These are phyloP conservation scores for Delphinapterus leucas DNA, from an alignment of 2,113 vertebrate species.

Conservation along the genomic window DNA sequence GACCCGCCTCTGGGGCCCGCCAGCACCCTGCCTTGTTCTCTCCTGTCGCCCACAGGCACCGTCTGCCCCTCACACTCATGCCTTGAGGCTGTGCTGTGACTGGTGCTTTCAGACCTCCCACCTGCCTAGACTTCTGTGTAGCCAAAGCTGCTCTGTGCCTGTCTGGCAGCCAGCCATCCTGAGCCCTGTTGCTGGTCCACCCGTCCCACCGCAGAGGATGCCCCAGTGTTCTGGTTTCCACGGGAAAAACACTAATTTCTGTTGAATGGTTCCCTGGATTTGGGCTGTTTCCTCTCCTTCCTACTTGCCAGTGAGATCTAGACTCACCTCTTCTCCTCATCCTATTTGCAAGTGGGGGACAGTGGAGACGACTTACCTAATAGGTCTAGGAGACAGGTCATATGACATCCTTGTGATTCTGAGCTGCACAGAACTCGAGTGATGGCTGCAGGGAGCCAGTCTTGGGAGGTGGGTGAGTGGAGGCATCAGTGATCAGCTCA, in stretches of 20 bases:
- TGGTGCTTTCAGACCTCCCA: not conserved
- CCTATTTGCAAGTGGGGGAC: not conserved
- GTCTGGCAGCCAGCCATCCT: not conserved
- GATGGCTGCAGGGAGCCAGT: not conserved
- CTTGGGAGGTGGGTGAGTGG: not conserved
- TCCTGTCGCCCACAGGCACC: not conserved
- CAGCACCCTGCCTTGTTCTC: not conserved
- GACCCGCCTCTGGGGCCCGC: not conserved
- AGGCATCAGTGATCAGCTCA: not conserved
- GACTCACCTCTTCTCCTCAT: not conserved
- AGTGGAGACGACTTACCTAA: not conserved
- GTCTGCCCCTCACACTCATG: not conserved
- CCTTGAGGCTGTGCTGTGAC: not conserved
- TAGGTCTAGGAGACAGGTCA: not conserved
- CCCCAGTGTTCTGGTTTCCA: not conserved
- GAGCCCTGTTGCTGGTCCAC: not conserved
- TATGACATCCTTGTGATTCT: rapidly evolving
- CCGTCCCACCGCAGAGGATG: not conserved
- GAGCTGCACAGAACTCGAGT: not conserved
- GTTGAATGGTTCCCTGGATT: not conserved
- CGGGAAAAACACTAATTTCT: not conserved
- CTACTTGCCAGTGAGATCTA: not conserved
- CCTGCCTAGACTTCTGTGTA: not conserved
- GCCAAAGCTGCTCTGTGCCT: not conserved
- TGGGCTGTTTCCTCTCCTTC: not conserved